These are phyloP conservation scores for Phrynosoma platyrhinos DNA, from an alignment of 2,113 vertebrate genomes.

Conservation along the genomic window DNA sequence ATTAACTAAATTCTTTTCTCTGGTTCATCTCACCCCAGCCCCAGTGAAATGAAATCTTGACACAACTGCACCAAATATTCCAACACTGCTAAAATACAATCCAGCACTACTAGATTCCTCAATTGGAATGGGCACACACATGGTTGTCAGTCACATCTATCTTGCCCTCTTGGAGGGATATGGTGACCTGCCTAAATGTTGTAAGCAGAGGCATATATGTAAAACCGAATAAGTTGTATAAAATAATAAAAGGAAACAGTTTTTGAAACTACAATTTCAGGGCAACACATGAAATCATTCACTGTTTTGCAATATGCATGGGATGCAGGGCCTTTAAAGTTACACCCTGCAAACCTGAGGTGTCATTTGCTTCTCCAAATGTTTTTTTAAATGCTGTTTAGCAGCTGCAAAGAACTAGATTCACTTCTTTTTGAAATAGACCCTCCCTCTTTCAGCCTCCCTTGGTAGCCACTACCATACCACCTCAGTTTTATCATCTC, in stretches of 20 bases:
- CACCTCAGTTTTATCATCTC: not conserved
- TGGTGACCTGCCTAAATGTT: not conserved
- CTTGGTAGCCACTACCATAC: not conserved
- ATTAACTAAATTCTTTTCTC: not conserved
- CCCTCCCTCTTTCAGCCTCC: no score
- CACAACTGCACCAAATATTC: no score
- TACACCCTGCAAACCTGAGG: not conserved
- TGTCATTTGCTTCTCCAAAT: not conserved
- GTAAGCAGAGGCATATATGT: not conserved
- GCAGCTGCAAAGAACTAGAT: not conserved
- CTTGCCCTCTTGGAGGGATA: not conserved
- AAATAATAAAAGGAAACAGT: not conserved
- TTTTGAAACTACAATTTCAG: not conserved
- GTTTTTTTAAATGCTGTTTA: not conserved
- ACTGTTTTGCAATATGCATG: not conserved
- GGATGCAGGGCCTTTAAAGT: not conserved
- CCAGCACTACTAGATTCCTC: not conserved
- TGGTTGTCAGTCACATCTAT: not conserved
- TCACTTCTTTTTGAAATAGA: no score
- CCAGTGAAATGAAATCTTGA: not conserved
- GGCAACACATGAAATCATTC: no score
- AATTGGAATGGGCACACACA: not conserved
- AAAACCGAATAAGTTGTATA: not conserved
- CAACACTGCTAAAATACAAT: not conserved
- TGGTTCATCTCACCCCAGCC: not conserved